Percentiles rank a stretch among this genome's conserved stretches.
Conservation (phyloP, 2,888 invertebrate species). For the Drosophila suboccidentalis region DNA sequence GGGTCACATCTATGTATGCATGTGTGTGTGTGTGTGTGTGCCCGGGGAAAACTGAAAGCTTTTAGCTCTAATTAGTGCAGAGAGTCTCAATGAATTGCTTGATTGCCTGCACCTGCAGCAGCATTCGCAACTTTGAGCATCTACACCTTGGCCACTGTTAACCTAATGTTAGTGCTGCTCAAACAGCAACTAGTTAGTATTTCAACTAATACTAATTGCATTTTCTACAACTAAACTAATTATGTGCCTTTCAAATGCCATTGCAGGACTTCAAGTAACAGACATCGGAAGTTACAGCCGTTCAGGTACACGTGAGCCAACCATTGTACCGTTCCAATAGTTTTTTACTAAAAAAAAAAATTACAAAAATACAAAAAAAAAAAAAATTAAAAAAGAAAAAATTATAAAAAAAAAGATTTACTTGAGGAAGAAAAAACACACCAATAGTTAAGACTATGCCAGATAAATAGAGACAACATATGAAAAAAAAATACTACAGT, state of each 20-base stretch:
- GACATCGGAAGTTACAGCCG: slow-evolving; percentile 98
- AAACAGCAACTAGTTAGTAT: background rate
- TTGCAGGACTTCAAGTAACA: slow-evolving; percentile 96
- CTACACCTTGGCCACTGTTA: background rate
- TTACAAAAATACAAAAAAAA: slow-evolving; percentile 52
- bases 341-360: slow-evolving; percentile 64
- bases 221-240: slow-evolving; percentile 44
- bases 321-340: slow-evolving; percentile 62
- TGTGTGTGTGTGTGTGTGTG: background rate
- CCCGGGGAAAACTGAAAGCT: slow-evolving; percentile 7
- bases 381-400: slow-evolving; percentile 50
- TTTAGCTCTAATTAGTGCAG: slow-evolving; percentile 2
- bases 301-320: slow-evolving; percentile 96
- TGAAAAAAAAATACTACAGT: slow-evolving; percentile 35
- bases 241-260: slow-evolving; percentile 52
- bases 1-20: slow-evolving; percentile 8
- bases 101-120: background rate
- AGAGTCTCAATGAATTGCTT: background rate
- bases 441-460: slow-evolving; percentile 59
- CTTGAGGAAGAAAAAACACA: slow-evolving; percentile 35
- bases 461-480: slow-evolving; percentile 48
- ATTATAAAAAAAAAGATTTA: slow-evolving; percentile 32
- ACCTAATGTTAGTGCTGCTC: background rate
- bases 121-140: background rate
- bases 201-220: background rate